Percentiles rank a stretch among this genome's conserved stretches.
These are phyloP conservation scores for Caenorhabditis sp. DNA, from an alignment of 2,888 invertebrate genomes.

Conservation along the genomic window DNA sequence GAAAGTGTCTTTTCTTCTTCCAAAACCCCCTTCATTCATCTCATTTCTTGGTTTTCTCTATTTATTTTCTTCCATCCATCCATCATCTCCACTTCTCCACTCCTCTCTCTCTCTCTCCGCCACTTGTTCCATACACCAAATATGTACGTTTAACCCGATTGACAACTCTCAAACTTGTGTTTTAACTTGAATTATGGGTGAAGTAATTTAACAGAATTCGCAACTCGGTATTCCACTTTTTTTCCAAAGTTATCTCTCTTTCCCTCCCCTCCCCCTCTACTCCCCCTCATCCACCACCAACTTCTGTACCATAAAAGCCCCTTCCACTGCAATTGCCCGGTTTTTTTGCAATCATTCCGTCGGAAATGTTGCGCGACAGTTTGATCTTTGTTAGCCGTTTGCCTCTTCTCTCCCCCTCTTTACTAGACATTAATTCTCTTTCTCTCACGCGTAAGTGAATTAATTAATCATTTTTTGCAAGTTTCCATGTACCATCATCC, in stretches of 20 bases:
- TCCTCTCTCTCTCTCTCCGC: neutral
- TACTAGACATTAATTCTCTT: conserved; percentile 25
- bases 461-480: conserved; percentile 2
- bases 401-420: neutral
- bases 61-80: conserved; percentile 14
- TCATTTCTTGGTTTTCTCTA: neutral
- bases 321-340: conserved; percentile 13
- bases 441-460: neutral
- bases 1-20: conserved; percentile 9
- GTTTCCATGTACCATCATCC: neutral
- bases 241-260: too few species aligned
- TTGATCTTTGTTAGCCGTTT: neutral
- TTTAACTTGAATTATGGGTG: conserved; percentile 58
- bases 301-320: conserved; percentile 3
- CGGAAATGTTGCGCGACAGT: conserved; percentile 3
- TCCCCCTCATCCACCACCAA: conserved; percentile 1
- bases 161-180: conserved; percentile 45
- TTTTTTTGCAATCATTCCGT: conserved; percentile 30
- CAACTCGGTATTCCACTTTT: conserved; percentile 34
- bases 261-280: too few species aligned
- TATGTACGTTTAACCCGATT: conserved; percentile 37
- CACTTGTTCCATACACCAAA: neutral
- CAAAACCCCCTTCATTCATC: too few species aligned
- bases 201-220: conserved; percentile 47
- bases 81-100: too few species aligned